These are phyloP conservation scores for Engraulis encrasicolus DNA, from an alignment of 2,113 vertebrate genomes.

Conservation along the genomic window DNA sequence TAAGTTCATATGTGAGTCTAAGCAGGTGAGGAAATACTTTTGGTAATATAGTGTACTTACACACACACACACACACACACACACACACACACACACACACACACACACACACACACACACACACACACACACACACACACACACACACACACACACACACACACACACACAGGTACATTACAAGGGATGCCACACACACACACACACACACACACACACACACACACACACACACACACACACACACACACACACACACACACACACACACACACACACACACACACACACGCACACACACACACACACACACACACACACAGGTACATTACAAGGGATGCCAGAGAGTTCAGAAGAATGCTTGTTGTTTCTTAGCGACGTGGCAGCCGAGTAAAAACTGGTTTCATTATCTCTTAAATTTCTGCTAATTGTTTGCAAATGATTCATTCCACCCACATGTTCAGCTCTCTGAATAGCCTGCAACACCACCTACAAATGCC, in stretches of 20 bases:
- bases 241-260: neutral
- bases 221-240: slow-evolving; percentile 12
- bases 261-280: neutral
- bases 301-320: neutral
- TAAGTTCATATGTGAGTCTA: no score
- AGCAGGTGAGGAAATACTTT: no score
- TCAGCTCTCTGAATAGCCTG: slow-evolving; percentile 58
- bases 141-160: slow-evolving; percentile 17
- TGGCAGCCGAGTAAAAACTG: neutral
- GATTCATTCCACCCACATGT: slow-evolving; percentile 57
- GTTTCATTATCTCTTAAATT: slow-evolving; percentile 45
- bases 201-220: neutral
- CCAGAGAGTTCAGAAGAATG: slow-evolving; percentile 28
- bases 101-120: neutral
- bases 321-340: neutral
- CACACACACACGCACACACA: slow-evolving; percentile 21
- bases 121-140: neutral
- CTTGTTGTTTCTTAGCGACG: slow-evolving; percentile 56
- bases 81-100: neutral
- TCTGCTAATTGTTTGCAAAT: slow-evolving; percentile 59
- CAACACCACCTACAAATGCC: slow-evolving; percentile 54
- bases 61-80: slow-evolving; percentile 11
- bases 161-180: neutral
- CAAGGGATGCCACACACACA: no score
- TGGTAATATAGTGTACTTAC: no score